These are phyloP conservation scores for Aphelenchoides bicaudatus DNA, from an alignment of 2,888 invertebrate species.

Conservation along the genomic window DNA sequence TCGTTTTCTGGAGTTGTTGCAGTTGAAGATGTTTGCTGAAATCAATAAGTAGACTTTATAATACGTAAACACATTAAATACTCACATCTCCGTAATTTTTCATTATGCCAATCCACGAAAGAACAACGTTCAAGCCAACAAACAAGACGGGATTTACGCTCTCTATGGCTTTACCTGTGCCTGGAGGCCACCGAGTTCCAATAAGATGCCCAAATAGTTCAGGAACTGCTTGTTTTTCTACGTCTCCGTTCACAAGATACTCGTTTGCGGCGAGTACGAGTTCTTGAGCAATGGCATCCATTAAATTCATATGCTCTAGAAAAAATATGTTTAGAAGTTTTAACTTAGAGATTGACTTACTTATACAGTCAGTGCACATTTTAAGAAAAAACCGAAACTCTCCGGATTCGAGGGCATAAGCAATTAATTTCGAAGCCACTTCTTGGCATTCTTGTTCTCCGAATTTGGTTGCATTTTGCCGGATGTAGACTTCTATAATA, in stretches of 20 bases:
- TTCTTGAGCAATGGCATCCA: slow-evolving; percentile 11
- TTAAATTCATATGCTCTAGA: slow-evolving; percentile 2
- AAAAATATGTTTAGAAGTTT: too few species aligned
- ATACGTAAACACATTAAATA: neutral
- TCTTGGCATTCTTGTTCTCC: neutral
- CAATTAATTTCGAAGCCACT: neutral
- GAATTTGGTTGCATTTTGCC: neutral
- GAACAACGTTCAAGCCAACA: neutral
- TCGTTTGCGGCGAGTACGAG: slow-evolving; percentile 11
- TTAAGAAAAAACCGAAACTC: slow-evolving; percentile 16
- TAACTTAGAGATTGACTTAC: too few species aligned
- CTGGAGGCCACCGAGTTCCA: slow-evolving; percentile 15
- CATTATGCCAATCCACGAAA: slow-evolving; percentile 12
- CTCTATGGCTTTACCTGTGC: slow-evolving; percentile 17
- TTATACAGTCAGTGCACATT: slow-evolving; percentile 4
- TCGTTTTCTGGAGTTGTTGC: neutral
- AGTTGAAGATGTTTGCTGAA: neutral
- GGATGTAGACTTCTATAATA: slow-evolving; percentile 13
- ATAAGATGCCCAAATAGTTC: slow-evolving; percentile 15
- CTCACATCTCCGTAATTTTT: neutral
- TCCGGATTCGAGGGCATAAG: slow-evolving; percentile 8
- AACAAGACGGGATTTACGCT: slow-evolving; percentile 12
- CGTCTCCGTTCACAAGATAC: slow-evolving; percentile 3
- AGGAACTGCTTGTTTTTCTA: slow-evolving; percentile 3
- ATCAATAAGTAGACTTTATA: neutral